Conservation (phyloP, 2,113 vertebrate species). For the Paralichthys olivaceus region DNA sequence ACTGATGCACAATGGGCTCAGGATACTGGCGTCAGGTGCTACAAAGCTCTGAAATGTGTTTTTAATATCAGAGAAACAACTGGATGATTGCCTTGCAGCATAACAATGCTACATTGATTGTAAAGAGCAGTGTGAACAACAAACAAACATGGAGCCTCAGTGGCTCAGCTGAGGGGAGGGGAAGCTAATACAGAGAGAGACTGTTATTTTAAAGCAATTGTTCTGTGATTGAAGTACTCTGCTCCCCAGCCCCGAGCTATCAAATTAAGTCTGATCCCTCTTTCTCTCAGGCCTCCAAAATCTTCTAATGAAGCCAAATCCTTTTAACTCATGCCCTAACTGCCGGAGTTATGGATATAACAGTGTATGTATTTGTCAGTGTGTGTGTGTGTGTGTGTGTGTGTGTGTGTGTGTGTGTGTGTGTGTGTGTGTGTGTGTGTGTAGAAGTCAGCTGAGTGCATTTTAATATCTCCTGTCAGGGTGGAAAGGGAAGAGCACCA, state of each 20-base stretch:
- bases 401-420: neutral
- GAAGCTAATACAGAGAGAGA: constrained; percentile 34
- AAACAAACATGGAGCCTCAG: constrained; percentile 33
- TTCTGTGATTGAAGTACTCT: constrained; percentile 58
- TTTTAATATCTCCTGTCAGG: neutral
- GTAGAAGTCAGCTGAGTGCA: neutral
- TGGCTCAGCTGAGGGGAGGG: constrained; percentile 31
- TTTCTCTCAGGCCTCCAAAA: constrained; percentile 48
- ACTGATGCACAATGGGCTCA: neutral
- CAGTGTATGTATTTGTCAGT: constrained; percentile 15
- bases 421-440: constrained; percentile 8
- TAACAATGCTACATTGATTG: constrained; percentile 39
- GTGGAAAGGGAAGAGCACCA: constrained; percentile 1
- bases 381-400: constrained; percentile 13
- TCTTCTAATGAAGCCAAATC: constrained; percentile 70
- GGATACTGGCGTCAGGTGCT: neutral
- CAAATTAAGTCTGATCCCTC: constrained; percentile 61
- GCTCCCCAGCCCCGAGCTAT: constrained; percentile 40
- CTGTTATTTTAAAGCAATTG: constrained; percentile 59
- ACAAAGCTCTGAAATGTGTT: constrained; percentile 42
- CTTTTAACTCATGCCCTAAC: constrained; percentile 57
- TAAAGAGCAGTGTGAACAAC: constrained; percentile 29
- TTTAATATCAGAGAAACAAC: constrained; percentile 55
- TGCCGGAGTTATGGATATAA: constrained; percentile 43
- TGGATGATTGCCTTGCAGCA: constrained; percentile 41